phyloP scores from a whole-genome alignment of 2,113 vertebrate species.

The Zapornia atra region DNA sequence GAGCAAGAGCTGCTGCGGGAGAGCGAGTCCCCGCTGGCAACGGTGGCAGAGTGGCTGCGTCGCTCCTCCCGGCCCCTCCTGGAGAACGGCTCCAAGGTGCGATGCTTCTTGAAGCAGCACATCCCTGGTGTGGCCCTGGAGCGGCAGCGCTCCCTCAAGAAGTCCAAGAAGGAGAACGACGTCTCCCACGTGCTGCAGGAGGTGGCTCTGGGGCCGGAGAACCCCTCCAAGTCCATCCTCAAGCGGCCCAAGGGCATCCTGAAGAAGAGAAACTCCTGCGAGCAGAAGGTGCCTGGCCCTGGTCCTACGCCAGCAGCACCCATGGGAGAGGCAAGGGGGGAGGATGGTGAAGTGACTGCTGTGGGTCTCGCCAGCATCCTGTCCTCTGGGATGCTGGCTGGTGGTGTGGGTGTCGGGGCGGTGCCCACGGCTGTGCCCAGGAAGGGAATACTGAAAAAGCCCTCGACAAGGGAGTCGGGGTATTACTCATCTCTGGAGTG shows the following conservation, averaged over 20 bases:
- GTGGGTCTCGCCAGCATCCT: neutral
- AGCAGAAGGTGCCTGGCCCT: slow-evolving; percentile 72
- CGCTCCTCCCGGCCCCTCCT: slow-evolving; percentile 89
- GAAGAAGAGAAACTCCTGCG: slow-evolving; percentile 79
- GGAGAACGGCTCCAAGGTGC: slow-evolving; percentile 90
- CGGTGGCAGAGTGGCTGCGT: slow-evolving; percentile 88
- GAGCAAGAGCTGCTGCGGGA: slow-evolving; percentile 76
- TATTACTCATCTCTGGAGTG: slow-evolving; percentile 91
- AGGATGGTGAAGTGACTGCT: neutral
- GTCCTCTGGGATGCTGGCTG: neutral
- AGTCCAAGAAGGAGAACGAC: slow-evolving; percentile 92
- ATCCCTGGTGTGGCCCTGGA: slow-evolving; percentile 62
- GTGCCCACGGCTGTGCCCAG: slow-evolving; percentile 66
- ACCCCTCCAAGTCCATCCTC: slow-evolving; percentile 66
- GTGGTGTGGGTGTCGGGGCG: accelerated
- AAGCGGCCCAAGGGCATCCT: slow-evolving; percentile 90
- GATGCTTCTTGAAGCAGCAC: slow-evolving; percentile 89
- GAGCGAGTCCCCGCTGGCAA: slow-evolving; percentile 67
- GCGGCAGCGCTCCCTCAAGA: slow-evolving; percentile 90
- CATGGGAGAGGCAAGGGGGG: neutral
- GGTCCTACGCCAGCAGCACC: neutral
- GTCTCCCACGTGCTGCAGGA: slow-evolving; percentile 82
- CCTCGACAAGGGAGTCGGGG: slow-evolving; percentile 84
- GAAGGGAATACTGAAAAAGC: slow-evolving; percentile 95
- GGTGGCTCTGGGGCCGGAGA: neutral